Base-by-base conservation (phyloP, 2,113 vertebrate species). In the Cettia cetti region DNA sequence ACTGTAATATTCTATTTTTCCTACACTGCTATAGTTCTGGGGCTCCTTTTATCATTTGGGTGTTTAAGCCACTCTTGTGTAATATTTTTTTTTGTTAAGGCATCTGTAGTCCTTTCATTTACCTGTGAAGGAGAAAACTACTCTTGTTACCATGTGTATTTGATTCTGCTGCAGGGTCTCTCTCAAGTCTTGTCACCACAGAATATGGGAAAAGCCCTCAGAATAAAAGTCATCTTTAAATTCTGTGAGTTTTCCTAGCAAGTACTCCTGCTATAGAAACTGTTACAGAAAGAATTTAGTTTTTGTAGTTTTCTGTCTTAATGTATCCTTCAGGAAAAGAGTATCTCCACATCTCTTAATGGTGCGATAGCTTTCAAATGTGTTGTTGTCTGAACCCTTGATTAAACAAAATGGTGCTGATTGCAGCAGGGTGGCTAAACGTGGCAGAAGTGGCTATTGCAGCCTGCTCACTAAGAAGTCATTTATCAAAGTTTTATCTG, bases 401-500 rank as follows among this genome's bases (percentile, higher is more conserved):
- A 99, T 99, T 98, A 99, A 98, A 98, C 98, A 97, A 98, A 98
- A 97, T 30, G 59, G 95, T 97, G 96, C 97, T 97, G 97, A 98
- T 98, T 98, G 98, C 97, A 97, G 98, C 98, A 97, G 98, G 97
- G 98, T 98, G 97, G 92, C 97, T 98, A 86, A 78, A 96, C 37
- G 76, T 95, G 98, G 95, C 98, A 97, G 96, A 92, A 92, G 97
- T 92, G 94, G 85, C 97, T 97, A 82, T 97, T 97, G 97, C 97
- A 98, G 97, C 95, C 97, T 82, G 97, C 91, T 94, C 89, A 59
- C 96, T 94, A 87, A 95, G 92, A 96, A 98, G 98, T 96, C 98
- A 99, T 99, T 99, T 98, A 98, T 99, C 99, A 99, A 99, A 98
- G 98, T 98, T 99, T 99, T 99, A 99, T 99, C 98, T 99, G 99